phyloP scores from a whole-genome alignment of 2,113 vertebrate species.

The Sylvietta virens region DNA sequence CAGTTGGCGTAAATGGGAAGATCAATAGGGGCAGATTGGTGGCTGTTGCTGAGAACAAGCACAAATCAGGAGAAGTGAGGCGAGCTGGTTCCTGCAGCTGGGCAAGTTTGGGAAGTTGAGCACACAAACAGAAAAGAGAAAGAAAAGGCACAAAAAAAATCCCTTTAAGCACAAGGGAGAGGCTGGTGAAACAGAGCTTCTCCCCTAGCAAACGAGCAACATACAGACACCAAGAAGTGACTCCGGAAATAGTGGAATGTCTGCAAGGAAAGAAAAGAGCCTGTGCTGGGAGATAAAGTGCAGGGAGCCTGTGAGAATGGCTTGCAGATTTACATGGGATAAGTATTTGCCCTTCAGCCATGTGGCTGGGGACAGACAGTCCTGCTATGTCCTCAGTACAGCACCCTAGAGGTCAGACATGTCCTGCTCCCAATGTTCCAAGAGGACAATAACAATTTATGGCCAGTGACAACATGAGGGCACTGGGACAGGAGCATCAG shows the following conservation, averaged over 20 bases:
- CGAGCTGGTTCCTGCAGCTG: not conserved
- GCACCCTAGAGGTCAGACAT: not conserved
- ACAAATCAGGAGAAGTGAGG: not conserved
- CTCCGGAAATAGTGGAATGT: not conserved
- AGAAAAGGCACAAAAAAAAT: not conserved
- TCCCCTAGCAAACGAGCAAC: not conserved
- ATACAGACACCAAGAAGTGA: not conserved
- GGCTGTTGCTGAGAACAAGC: not conserved
- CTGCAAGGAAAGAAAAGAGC: not conserved
- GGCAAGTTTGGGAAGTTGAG: not conserved
- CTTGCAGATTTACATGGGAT: not conserved
- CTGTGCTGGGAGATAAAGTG: not conserved
- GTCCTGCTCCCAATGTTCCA: not conserved
- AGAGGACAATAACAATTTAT: not conserved
- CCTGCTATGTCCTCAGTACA: not conserved
- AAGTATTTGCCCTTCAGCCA: not conserved
- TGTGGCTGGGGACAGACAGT: not conserved
- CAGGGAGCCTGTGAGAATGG: not conserved
- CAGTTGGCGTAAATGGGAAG: not conserved
- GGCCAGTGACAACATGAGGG: not conserved
- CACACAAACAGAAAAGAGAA: not conserved
- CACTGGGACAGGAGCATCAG: not conserved
- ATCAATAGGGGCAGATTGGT: constrained; percentile 1
- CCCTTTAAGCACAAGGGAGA: not conserved
- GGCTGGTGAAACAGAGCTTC: not conserved